These are phyloP conservation scores for Microvelia longipes DNA, from an alignment of 1,140 invertebrate species.

Conservation along the genomic window DNA sequence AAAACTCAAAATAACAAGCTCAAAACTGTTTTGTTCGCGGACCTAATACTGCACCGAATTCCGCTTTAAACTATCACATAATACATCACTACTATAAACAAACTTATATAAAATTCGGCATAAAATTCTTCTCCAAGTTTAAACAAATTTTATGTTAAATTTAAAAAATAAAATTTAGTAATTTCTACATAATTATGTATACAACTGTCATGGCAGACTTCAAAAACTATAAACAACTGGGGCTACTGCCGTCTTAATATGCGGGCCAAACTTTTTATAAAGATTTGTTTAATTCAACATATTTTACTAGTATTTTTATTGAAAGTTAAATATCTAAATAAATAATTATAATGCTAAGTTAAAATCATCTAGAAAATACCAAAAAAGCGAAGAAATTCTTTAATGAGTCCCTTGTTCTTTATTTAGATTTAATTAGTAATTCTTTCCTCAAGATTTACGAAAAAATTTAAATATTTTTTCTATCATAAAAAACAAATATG, in stretches of 20 bases:
- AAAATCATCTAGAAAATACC: background rate
- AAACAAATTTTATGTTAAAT: too few species aligned
- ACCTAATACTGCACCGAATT: background rate
- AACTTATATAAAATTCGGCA: background rate
- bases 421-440: background rate
- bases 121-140: too few species aligned
- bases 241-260: background rate
- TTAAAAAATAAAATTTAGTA: background rate
- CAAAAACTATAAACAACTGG: background rate
- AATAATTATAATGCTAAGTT: background rate
- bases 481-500: background rate
- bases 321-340: background rate
- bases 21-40: background rate
- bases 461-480: background rate
- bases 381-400: background rate
- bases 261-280: background rate
- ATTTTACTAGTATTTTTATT: background rate
- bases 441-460: background rate
- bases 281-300: background rate
- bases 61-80: background rate
- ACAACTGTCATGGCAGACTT: background rate
- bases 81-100: background rate
- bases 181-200: background rate
- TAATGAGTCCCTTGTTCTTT: background rate
- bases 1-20: background rate